Evolutionary conservation across 1,140 invertebrate species (phyloP), one percentile per base, ranked within the genome.

Genomic region (Holcopasites calliopsidis): DNA sequence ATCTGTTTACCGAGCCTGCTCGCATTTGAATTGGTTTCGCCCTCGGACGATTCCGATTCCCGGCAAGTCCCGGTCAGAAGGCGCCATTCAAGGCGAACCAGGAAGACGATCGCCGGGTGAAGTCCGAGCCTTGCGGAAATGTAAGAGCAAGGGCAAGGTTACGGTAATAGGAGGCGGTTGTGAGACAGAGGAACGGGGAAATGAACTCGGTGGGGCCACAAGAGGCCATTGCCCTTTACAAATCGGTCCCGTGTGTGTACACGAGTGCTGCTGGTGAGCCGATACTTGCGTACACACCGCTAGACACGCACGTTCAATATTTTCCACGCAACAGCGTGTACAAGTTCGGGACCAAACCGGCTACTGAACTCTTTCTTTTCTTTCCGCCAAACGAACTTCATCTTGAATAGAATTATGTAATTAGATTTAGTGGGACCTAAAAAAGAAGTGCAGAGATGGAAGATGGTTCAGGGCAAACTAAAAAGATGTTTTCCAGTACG

Each of bases 201-300:
- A 82, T 50, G 79, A 85, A 83, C 84, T 85, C 83, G 33, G 28
- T 71, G 77, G 55, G 81, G 88, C 86, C 86, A 88, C 57, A 76
- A 60, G 62, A 87, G 87, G 84, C 77, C 86, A 10, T 87, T 88
- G 88, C 79, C 83, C 88, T 71, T 83, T 64, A 62, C 74, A 68
- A 83, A 85, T 83, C 65, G 69, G 69, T 71, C 31, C 31, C 47
- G 35, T n/a, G n/a, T 71, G 40, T 33, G 52, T 23, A 35, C 18
- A 60, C 38, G 18, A 1, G n/a, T 35, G 31, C 40, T n/a, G 33
- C 18, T 54, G 6, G n/a, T 44, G 10, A n/a, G 18, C n/a, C 38
- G 2, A 3, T 49, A 28, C n/a, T 38, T 31, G 28, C 47, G 38
- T 38, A 31, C 23, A 38, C 58, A 69, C 38, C 10, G 21, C 28